phyloP scores from a whole-genome alignment of 2,888 invertebrate species.

The Diarsia brunnea region DNA sequence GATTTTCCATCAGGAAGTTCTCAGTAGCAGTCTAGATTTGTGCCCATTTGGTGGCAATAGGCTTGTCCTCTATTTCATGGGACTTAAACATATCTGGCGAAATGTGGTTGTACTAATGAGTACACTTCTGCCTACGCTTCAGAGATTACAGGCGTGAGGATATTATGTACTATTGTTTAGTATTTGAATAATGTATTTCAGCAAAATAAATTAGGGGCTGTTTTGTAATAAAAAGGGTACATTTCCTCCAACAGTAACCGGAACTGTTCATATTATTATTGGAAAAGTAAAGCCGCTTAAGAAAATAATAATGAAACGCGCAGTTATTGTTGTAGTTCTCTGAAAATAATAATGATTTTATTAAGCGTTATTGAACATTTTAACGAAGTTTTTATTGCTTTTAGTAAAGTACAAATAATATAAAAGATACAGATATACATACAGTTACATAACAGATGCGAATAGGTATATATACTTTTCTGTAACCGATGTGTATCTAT shows the following conservation, averaged over 20 bases:
- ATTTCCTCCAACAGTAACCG: background rate
- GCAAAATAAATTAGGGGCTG: background rate
- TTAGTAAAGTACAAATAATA: background rate
- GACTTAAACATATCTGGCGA: too few species aligned
- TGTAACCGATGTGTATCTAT: too few species aligned
- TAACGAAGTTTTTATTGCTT: background rate
- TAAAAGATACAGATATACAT: background rate
- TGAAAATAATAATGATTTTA: background rate
- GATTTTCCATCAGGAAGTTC: too few species aligned
- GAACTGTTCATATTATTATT: background rate
- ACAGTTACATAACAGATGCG: background rate
- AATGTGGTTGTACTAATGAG: too few species aligned
- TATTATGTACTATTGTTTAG: too few species aligned
- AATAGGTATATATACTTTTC: too few species aligned
- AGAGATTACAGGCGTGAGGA: too few species aligned
- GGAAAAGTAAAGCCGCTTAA: conserved; percentile 7
- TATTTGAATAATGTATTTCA: background rate
- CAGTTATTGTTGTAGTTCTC: background rate
- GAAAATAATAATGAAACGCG: conserved; percentile 1
- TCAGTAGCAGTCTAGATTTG: too few species aligned
- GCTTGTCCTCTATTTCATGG: too few species aligned
- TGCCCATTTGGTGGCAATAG: too few species aligned
- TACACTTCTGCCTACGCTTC: too few species aligned
- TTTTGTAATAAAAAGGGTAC: background rate
- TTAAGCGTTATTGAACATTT: background rate